A percentile compares a stretch with the other conserved stretches of the same genome.
Evolutionary conservation across 2,888 invertebrate genomes (phyloP).

Genomic region (Eledone cirrhosa): DNA sequence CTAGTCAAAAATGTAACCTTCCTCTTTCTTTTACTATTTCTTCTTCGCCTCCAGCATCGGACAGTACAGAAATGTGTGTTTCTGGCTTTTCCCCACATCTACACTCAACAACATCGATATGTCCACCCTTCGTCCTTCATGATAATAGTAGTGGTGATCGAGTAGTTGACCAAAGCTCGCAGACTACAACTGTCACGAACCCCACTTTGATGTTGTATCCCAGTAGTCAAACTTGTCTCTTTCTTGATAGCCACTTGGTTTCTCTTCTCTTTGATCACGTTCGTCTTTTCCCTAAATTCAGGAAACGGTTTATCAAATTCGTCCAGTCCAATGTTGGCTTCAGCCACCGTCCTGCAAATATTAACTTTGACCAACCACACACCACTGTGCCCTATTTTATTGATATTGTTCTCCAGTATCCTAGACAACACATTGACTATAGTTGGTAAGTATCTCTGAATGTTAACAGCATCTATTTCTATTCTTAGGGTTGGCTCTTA

Average conservation of each 20-base stretch:
- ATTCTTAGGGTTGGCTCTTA: too few relatives aligned
- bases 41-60: too few relatives aligned
- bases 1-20: not conserved
- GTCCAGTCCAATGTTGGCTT: slow-evolving; percentile 36
- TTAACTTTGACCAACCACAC: not conserved
- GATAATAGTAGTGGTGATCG: too few relatives aligned
- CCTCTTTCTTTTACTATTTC: not conserved
- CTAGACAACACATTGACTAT: slow-evolving; percentile 45
- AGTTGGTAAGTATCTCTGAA: slow-evolving; percentile 39
- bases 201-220: not conserved
- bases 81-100: not conserved
- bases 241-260: slow-evolving; percentile 48
- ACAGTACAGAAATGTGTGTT: not conserved
- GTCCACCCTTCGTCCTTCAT: too few relatives aligned
- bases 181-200: too few relatives aligned
- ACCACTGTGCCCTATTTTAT: slow-evolving; percentile 32
- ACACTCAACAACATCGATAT: not conserved
- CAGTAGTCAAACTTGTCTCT: slow-evolving; percentile 32
- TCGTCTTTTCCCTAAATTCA: slow-evolving; percentile 40
- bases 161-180: too few relatives aligned
- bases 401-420: slow-evolving; percentile 44
- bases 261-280: slow-evolving; percentile 42
- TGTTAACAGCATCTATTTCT: not conserved
- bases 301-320: slow-evolving; percentile 43
- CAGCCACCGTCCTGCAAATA: not conserved